Base-by-base conservation (phyloP, 1,140 invertebrate genomes). In the Parasteatoda tepidariorum region DNA sequence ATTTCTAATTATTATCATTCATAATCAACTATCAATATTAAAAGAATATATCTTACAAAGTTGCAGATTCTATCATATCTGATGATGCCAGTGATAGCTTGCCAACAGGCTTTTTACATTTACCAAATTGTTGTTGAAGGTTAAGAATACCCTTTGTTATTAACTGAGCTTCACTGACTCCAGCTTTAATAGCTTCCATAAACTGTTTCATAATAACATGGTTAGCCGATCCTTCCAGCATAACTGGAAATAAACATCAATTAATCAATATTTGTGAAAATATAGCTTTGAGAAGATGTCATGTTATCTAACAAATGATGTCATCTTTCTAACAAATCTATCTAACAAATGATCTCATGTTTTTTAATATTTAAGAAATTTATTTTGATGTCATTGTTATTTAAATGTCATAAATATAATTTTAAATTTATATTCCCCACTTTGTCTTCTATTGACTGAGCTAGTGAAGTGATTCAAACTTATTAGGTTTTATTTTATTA, bases 181-280 rank as follows among this genome's bases (percentile, higher is more conserved):
- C 97, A 83, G 90, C 68, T 91, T 96, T 96, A 76, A 98, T 94
- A 55, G 95, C 95, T 89, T 96, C 96, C 28, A 93, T 90, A 62
- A 98, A 91, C 87, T 96, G 93, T 87, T 93, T 93, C 73, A 94
- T 92, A 0, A 92, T 86, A 62, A 98, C 92, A 41, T 94, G 93
- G 48, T 97, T 92, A 0, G 94, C 95, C 61, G 91, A 92, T 6
- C 89, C 90, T 86, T 91, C 90, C 30, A 91, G 84, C 90, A 91
- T 91, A 6, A 91, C 86, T 90, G 84, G 26, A 85, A 84, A 83
- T 64, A 3, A 54, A 70, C 13, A 41, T 9, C n/a, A n/a, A n/a
- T n/a, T n/a, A n/a, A n/a, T n/a, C n/a, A n/a, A n/a, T n/a, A n/a
- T n/a, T n/a, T n/a, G n/a, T n/a, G n/a, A n/a, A n/a, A n/a, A n/a